Base-by-base conservation (phyloP, 2,888 invertebrate species). In the Teleiodes luculella region DNA sequence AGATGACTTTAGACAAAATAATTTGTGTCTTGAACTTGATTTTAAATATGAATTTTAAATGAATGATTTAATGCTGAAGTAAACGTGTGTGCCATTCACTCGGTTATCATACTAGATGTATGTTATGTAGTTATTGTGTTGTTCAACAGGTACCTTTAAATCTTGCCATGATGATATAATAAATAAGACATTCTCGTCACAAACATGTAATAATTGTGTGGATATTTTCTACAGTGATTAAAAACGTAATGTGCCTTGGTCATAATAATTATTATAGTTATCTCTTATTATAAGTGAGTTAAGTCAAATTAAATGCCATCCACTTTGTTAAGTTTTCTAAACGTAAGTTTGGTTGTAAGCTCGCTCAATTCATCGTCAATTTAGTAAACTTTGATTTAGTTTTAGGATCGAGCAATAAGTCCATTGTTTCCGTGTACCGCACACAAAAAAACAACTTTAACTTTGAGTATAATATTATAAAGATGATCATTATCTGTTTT, bases 271-370 rank as follows among this genome's bases (percentile, higher is more conserved):
- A 81, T 81, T 81, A 75, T 24, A 24, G 24, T 76, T 76, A 75
- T 78, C 76, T 78, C 69, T 76, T 78, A 80, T 68, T 77, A 52
- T 89, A 88, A 88, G 88, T 83, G 83, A 80, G 86, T 86, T 89
- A 89, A 89, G 89, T 89, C 88, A 88, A 85, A 83, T 85, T 84
- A 85, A 86, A 89, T 89, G 89, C 89, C 89, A 89, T 89, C 88
- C 88, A 88, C 83, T 87, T 88, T 87, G 88, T 88, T 89, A 87
- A 89, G 88, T 87, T 89, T 87, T 87, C 77, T 82, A 78, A 80
- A 77, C 73, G 69, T 86, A 85, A 87, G 55, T 58, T 55, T 55
- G 52, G 45, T 75, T 80, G 75, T 86, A 87, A 86, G 86, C 80
- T 86, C 83, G 88, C 88, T 89, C 88, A 89, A 89, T 85, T 83